Evolutionary conservation across 2,888 invertebrate genomes (phyloP).

Genomic region (Amphipyra tragopoginis): DNA sequence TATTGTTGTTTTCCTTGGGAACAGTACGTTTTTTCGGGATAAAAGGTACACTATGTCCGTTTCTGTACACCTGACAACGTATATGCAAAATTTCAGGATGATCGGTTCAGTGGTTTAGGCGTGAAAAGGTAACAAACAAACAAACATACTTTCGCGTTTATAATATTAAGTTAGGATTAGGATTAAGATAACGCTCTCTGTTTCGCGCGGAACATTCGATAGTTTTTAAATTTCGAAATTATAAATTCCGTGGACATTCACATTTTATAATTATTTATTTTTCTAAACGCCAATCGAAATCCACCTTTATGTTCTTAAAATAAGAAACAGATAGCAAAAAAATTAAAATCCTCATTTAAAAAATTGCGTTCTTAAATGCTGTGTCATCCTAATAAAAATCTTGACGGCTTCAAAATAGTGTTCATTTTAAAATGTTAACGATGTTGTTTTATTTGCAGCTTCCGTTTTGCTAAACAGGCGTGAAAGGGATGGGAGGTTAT

Average conservation of each 20-base stretch:
- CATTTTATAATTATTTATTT: conserved; percentile 13
- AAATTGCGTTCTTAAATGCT: not conserved
- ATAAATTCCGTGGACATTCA: conserved; percentile 36
- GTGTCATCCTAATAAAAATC: conserved; percentile 5
- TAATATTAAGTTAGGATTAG: too few species aligned
- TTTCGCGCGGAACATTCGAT: conserved; percentile 31
- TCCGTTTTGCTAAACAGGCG: conserved; percentile 68
- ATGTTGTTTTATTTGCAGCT: conserved; percentile 61
- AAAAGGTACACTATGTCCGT: too few species aligned
- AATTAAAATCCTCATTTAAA: conserved; percentile 14
- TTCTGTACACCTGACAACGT: too few species aligned
- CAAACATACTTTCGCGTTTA: too few species aligned
- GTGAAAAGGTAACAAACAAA: too few species aligned
- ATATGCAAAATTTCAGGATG: too few species aligned
- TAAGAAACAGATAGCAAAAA: conserved; percentile 21
- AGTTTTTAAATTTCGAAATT: conserved; percentile 47
- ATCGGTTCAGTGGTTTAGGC: too few species aligned
- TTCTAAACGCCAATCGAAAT: conserved; percentile 3
- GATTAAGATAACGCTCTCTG: too few species aligned
- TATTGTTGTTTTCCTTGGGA: too few species aligned
- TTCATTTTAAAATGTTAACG: conserved; percentile 20
- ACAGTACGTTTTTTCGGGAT: too few species aligned
- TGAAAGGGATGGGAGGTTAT: conserved; percentile 68
- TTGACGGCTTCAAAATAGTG: accelerated
- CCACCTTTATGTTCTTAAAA: not conserved